Evolutionary conservation across 1,140 invertebrate species (phyloP), one percentile per base, ranked within the genome.

Genomic region (Magallana ariakensis): DNA sequence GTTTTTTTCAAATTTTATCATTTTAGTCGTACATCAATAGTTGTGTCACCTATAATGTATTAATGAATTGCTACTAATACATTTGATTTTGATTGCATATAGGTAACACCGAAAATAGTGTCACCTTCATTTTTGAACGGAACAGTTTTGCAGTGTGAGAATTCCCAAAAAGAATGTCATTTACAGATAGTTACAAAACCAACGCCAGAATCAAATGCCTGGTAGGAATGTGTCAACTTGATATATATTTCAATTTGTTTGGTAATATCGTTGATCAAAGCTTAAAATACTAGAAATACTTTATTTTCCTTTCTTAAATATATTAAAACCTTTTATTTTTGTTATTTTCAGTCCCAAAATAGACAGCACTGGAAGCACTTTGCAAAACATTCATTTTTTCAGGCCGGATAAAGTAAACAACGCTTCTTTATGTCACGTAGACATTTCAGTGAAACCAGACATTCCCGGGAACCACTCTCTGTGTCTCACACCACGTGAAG

Each of bases 141-240:
- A 75, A 75, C 66, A 33, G 66, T 75, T 8, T 75, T 75, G 33
- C 66, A 75, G 2, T 75, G 66, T 75, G 26, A 75, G 26, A 75
- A 22, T 33, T 19, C 19, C 22, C 66, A 1, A 3, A 26, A 46
- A 9, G 22, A 19, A 11, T 75, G 66, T 75, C 66, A 75, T 26
- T 26, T 75, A 33, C 66, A 75, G 6, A 19, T 75, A 11, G 22
- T 75, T 8, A 75, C 66, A 9, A 75, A 75, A 26, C 66, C 66
- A 75, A 75, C 66, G 13, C 66, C 66, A 75, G 66, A 19, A 26
- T 75, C 66, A 13, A 9, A 26, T 9, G 22, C 7, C 1, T 75
- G 66, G 66, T 75, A 75, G 10, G 66, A 75, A 75, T 26, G 33
- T 60, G 5, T 60, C 58, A 60, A 6, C 58, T 60, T 16, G 11